Base-by-base conservation (phyloP, 2,797 vertebrate genomes). In the Pitangus sulphuratus region DNA sequence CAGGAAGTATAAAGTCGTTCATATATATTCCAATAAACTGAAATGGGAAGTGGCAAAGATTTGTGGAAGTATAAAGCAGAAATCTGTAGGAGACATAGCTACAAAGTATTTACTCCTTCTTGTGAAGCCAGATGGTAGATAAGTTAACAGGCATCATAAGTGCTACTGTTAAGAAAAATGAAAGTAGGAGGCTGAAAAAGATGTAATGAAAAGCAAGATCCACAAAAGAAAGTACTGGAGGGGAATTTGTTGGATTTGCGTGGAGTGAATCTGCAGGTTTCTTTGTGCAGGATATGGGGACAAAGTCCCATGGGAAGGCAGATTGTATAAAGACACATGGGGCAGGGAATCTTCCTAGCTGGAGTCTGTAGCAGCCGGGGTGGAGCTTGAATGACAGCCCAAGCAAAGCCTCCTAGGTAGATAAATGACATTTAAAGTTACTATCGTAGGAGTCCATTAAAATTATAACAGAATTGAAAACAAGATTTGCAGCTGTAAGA, bases 291-390 rank as follows among this genome's bases (percentile, higher is more conserved):
- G 30, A 53, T 6, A 1, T 31, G 30, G n/a, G 25, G 30, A 85
- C 24, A 24, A 19, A 90, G 72, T 60, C 61, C 31, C 5, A 2
- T 26, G 33, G 22, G 42, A 92, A 50, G 19, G 8, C 26, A 45
- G 33, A 12, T 39, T 39, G 8, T 35, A 9, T 2, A 1, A 77
- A 15, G 31, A 35, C 15, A 15, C 0, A 39, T 6, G 0, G 30
- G 21, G 2, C 3, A 11, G 31, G 12, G 31, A 68, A 22, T 57
- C 25, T 45, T 58, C 31, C 19, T 58, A 0, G 3, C 25, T 47
- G 61, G 35, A 84, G 13, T 44, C 58, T 83, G 35, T 12, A 72
- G 69, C 44, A 85, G 1, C 30, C 24, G 20, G 35, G 24, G 48
- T 19, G 31, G n/a, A n/a, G 6, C 50, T 89, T 61, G 62, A 26